A percentile compares a stretch with the other conserved stretches of the same genome.
phyloP scores from a whole-genome alignment of 2,888 invertebrate genomes.

The Drosophila kokeensis region DNA sequence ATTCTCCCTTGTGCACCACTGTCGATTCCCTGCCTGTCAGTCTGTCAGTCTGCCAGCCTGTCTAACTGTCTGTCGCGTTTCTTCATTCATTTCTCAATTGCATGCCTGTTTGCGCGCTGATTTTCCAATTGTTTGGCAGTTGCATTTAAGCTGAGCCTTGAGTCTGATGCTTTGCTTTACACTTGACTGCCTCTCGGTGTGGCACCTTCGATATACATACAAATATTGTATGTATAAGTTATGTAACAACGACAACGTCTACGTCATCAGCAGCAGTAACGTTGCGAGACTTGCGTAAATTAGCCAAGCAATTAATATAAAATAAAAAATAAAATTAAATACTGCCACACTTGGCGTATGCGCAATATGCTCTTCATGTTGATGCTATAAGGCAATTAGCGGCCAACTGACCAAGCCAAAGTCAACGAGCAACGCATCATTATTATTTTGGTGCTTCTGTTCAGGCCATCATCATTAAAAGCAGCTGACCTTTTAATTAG shows the following conservation, averaged over 20 bases:
- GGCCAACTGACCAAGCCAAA: constrained; percentile 11
- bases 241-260: not conserved
- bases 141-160: constrained; percentile 26
- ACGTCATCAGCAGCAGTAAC: not conserved
- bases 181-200: constrained; percentile 34
- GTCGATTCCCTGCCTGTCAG: constrained; percentile 19
- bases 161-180: constrained; percentile 33
- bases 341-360: constrained; percentile 38
- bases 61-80: constrained; percentile 11
- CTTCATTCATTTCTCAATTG: constrained; percentile 26
- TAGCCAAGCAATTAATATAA: constrained; percentile 40
- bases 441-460: constrained; percentile 2
- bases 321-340: constrained; percentile 25
- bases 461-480: constrained; percentile 29
- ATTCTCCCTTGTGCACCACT: constrained; percentile 37
- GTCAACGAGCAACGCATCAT: constrained; percentile 20
- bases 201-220: not conserved
- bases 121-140: constrained; percentile 51
- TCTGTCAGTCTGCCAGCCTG: not conserved
- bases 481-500: constrained; percentile 18
- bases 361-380: constrained; percentile 21
- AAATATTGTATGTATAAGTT: constrained; percentile 19
- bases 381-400: constrained; percentile 29
- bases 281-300: constrained; percentile 31
- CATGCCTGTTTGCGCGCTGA: constrained; percentile 48